Evolutionary conservation across 2,888 invertebrate species (phyloP).

Genomic region (Drosophila cognata): DNA sequence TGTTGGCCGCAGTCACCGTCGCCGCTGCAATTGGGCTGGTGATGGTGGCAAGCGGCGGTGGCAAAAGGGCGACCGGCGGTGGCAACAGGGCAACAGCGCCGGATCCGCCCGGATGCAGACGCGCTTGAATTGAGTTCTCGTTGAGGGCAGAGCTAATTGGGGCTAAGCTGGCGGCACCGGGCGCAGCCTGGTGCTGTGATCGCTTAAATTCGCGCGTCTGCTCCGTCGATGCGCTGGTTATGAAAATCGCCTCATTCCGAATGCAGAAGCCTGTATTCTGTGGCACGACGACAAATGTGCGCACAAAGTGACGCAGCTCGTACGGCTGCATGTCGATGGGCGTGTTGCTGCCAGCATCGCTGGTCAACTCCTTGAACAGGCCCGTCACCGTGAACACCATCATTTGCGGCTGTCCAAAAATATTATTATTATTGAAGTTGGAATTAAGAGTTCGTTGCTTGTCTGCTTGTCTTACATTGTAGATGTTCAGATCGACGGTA

Average conservation of each 20-base stretch:
- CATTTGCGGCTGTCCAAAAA: constrained; percentile 86
- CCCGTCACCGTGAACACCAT: constrained; percentile 94
- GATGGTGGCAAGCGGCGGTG: not conserved
- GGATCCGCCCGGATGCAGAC: constrained; percentile 56
- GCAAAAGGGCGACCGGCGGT: constrained; percentile 26
- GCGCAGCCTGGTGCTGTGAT: constrained; percentile 44
- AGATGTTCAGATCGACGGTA: constrained; percentile 93
- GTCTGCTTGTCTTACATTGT: constrained; percentile 69
- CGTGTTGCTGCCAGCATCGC: constrained; percentile 85
- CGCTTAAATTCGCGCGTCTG: constrained; percentile 85
- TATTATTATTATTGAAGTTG: not conserved
- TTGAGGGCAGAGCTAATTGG: not conserved
- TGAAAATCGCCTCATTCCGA: constrained; percentile 92
- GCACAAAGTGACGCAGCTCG: constrained; percentile 89
- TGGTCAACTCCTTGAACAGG: constrained; percentile 90
- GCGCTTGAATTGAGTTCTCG: constrained; percentile 70
- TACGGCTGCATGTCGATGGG: constrained; percentile 38
- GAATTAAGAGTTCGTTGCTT: not conserved
- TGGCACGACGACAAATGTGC: constrained; percentile 92
- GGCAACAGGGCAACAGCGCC: not conserved
- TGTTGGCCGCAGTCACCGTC: not conserved
- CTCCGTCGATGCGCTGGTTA: constrained; percentile 90
- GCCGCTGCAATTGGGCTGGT: not conserved
- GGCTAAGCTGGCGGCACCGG: not conserved
- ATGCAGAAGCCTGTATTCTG: constrained; percentile 93